Conservation (phyloP, 2,113 vertebrate species). For the Xiphorhynchus elegans region DNA sequence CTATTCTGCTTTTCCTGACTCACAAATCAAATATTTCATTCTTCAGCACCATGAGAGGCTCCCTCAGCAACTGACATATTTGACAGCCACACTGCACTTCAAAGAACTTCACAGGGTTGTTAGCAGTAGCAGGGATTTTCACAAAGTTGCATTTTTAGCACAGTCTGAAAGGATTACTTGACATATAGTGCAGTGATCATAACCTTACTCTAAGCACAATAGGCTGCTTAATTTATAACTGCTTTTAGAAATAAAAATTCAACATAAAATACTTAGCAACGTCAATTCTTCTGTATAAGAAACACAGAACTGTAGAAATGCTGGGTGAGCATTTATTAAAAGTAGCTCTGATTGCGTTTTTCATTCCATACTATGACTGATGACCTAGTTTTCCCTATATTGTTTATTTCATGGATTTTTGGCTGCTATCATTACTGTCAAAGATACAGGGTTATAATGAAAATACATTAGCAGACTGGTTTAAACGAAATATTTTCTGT, state of each 20-base stretch:
- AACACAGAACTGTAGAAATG: not conserved
- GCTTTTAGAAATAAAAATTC: not conserved
- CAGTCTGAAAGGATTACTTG: slow-evolving; percentile 41
- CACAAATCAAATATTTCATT: slow-evolving; percentile 5
- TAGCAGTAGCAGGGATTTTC: slow-evolving; percentile 39
- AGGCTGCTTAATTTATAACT: slow-evolving; percentile 42
- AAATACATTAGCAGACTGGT: not conserved
- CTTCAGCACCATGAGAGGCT: not conserved
- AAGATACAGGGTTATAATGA: not conserved
- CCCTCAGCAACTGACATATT: not conserved
- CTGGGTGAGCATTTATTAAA: slow-evolving; percentile 29
- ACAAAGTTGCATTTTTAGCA: slow-evolving; percentile 11
- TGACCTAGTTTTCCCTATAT: not conserved
- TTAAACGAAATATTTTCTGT: slow-evolving; percentile 30
- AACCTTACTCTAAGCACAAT: slow-evolving; percentile 8
- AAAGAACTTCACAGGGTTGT: slow-evolving; percentile 18
- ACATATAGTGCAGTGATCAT: slow-evolving; percentile 9
- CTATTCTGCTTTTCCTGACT: not conserved
- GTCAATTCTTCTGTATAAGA: not conserved
- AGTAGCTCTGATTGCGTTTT: not conserved
- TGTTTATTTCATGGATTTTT: slow-evolving; percentile 12
- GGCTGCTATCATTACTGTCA: not conserved
- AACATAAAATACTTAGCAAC: not conserved
- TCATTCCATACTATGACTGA: not conserved
- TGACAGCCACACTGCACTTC: slow-evolving; percentile 29